These are phyloP conservation scores for Aramus guarauna DNA, from an alignment of 2,113 vertebrate species.

Conservation along the genomic window DNA sequence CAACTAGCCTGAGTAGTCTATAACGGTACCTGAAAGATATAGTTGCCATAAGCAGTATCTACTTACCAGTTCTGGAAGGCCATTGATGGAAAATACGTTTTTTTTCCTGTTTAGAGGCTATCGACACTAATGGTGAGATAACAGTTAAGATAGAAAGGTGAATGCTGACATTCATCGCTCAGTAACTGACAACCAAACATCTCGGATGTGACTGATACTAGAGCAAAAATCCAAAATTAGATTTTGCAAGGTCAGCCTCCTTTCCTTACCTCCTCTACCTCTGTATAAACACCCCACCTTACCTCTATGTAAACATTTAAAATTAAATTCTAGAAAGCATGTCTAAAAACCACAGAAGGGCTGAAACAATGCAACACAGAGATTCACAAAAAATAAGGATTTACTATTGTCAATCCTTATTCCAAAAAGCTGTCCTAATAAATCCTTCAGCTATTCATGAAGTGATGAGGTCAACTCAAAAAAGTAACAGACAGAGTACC, in stretches of 20 bases:
- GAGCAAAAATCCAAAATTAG: background rate
- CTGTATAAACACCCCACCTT: background rate
- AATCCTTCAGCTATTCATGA: background rate
- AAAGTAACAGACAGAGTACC: background rate
- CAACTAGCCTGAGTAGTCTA: background rate
- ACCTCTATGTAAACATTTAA: background rate
- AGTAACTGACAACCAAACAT: background rate
- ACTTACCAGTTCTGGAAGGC: background rate
- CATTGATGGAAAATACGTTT: background rate
- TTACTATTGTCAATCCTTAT: background rate
- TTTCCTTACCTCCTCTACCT: background rate
- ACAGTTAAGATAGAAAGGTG: background rate
- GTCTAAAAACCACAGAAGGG: background rate
- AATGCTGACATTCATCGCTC: accelerated
- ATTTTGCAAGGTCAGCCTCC: background rate
- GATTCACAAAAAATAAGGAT: background rate
- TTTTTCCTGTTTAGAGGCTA: background rate
- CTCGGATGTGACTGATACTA: background rate
- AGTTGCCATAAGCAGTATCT: background rate
- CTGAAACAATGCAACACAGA: background rate
- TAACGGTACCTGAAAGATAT: background rate
- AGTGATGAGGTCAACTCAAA: background rate
- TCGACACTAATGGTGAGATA: background rate
- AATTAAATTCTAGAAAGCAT: background rate
- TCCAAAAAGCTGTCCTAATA: background rate